Percentiles rank a stretch among this genome's conserved stretches.
Conservation (phyloP, 2,888 invertebrate species). For the Melieria crassipennis region DNA sequence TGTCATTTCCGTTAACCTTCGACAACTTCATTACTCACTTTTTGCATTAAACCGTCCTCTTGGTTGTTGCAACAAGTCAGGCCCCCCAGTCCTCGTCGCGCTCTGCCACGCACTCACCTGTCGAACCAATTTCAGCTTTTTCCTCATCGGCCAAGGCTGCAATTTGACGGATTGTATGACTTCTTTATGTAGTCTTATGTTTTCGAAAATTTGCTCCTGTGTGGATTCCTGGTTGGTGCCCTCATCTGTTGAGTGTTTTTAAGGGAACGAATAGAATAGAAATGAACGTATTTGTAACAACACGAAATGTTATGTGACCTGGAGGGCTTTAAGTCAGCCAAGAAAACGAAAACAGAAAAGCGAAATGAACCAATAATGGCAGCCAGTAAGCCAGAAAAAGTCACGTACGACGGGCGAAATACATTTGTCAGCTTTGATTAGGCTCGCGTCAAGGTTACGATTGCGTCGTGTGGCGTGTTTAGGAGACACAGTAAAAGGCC, state of each 20-base stretch:
- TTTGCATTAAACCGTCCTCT: too few species aligned
- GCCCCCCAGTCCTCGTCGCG: too few species aligned
- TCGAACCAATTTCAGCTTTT: constrained; percentile 83
- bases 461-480: too few species aligned
- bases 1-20: too few species aligned
- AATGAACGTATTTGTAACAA: neutral
- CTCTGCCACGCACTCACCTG: constrained; percentile 66
- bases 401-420: constrained; percentile 30
- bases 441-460: too few species aligned
- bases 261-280: neutral
- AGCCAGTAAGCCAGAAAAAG: constrained; percentile 18
- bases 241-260: constrained; percentile 72
- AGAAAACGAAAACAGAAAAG: neutral
- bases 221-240: constrained; percentile 71
- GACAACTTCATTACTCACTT: too few species aligned
- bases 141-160: constrained; percentile 84
- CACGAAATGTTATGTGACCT: neutral
- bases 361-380: neutral
- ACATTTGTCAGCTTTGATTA: constrained; percentile 33
- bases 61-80: too few species aligned
- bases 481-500: too few species aligned
- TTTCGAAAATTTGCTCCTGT: constrained; percentile 90
- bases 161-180: constrained; percentile 86
- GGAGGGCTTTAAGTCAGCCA: neutral
- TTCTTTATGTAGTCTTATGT: constrained; percentile 90